phyloP scores from a whole-genome alignment of 2,888 invertebrate species.

The Odontocerum albicorne region DNA sequence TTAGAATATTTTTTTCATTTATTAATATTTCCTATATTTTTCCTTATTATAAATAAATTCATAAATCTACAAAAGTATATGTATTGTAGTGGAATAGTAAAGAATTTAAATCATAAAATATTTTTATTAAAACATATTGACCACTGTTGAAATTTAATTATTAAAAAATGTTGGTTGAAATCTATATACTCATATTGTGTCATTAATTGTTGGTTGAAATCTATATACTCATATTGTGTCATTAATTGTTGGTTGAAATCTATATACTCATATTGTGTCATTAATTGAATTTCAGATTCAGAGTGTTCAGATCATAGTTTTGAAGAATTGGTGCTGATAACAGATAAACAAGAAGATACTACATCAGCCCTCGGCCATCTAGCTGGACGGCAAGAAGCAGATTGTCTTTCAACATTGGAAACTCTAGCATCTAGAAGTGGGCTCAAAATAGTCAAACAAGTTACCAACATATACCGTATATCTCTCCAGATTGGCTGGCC shows the following conservation, averaged over 20 bases:
- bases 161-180: too few species aligned
- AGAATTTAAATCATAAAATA: too few species aligned
- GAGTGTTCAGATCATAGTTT: conserved; percentile 53
- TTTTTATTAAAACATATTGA: too few species aligned
- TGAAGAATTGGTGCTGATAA: conserved; percentile 53
- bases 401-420: conserved; percentile 50
- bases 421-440: conserved; percentile 50
- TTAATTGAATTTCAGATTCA: conserved; percentile 43
- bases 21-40: too few species aligned
- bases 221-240: too few species aligned
- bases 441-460: conserved; percentile 49
- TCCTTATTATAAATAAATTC: too few species aligned
- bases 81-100: too few species aligned
- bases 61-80: too few species aligned
- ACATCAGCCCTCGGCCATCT: conserved; percentile 45
- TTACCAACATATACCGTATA: conserved; percentile 37
- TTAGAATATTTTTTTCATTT: too few species aligned
- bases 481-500: conserved; percentile 55
- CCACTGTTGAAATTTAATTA: too few species aligned
- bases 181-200: too few species aligned
- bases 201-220: background rate
- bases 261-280: background rate
- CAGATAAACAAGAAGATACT: conserved; percentile 49
- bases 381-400: conserved; percentile 52
- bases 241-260: too few species aligned